phyloP scores from a whole-genome alignment of 2,797 vertebrate species.

The Momotus momota region DNA sequence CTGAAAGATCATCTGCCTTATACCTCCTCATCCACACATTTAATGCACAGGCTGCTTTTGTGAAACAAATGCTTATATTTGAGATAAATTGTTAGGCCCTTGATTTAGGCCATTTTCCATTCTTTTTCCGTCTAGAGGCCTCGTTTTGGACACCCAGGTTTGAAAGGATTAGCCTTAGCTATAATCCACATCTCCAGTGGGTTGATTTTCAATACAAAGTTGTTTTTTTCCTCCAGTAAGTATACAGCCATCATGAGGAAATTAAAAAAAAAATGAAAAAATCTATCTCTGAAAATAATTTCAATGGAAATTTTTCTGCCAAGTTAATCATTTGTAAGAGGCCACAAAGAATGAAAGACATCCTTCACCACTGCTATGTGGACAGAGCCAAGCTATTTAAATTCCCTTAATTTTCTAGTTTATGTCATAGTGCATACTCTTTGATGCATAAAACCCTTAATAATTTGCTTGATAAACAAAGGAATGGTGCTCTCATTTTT shows the following conservation, averaged over 20 bases:
- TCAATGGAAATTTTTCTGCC: neutral
- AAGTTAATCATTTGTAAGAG: neutral
- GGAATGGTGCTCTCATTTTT: neutral
- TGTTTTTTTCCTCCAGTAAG: neutral
- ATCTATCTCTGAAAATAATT: neutral
- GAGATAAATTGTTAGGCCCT: neutral
- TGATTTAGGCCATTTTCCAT: neutral
- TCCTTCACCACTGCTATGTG: neutral
- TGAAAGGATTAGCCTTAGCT: neutral
- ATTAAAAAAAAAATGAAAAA: neutral
- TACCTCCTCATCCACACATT: neutral
- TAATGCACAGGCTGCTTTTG: neutral
- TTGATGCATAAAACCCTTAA: neutral
- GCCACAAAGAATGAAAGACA: neutral
- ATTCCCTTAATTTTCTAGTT: neutral
- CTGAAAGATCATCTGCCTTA: neutral
- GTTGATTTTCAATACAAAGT: neutral
- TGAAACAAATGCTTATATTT: neutral
- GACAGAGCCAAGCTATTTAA: neutral
- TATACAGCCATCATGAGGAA: neutral
- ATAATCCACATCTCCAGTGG: rapidly evolving
- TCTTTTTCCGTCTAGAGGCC: neutral
- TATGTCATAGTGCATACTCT: neutral
- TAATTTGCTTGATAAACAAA: conserved; percentile 14
- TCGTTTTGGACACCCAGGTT: neutral